Evolutionary conservation across 2,113 vertebrate genomes (phyloP).

Genomic region (Miniopterus natalensis): DNA sequence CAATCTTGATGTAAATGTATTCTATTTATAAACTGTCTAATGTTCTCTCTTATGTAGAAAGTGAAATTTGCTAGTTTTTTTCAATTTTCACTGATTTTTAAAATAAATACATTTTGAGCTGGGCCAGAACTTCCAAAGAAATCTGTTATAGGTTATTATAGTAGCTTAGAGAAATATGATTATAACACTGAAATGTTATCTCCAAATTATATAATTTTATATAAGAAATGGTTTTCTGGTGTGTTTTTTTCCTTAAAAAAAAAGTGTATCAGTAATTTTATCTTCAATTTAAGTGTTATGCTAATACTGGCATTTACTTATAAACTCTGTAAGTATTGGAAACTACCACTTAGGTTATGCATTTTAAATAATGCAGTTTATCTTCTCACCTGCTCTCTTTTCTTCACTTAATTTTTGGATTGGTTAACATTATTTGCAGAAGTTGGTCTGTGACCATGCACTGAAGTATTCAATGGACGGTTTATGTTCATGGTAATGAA

Average conservation of each 20-base stretch:
- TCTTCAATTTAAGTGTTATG: background rate
- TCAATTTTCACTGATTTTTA: background rate
- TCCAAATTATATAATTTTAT: background rate
- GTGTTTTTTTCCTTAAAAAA: background rate
- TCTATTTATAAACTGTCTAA: background rate
- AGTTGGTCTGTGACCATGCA: background rate
- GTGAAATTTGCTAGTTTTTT: constrained; percentile 25
- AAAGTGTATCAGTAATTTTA: background rate
- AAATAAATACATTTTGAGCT: background rate
- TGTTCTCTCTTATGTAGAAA: background rate
- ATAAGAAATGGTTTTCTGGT: background rate
- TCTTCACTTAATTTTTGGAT: background rate
- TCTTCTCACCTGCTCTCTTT: background rate
- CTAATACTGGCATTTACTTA: background rate
- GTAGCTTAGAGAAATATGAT: background rate
- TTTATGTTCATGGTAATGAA: constrained; percentile 32
- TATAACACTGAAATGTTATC: background rate
- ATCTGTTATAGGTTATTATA: background rate
- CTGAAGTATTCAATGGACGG: background rate
- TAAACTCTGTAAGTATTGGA: background rate
- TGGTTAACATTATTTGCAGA: constrained; percentile 27
- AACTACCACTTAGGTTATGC: background rate
- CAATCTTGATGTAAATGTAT: background rate
- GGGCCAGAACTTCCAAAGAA: background rate
- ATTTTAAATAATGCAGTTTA: constrained; percentile 9